Evolutionary conservation across 2,888 invertebrate genomes (phyloP), one percentile per base, ranked within the genome.

Genomic region (Agriotes lineatus): DNA sequence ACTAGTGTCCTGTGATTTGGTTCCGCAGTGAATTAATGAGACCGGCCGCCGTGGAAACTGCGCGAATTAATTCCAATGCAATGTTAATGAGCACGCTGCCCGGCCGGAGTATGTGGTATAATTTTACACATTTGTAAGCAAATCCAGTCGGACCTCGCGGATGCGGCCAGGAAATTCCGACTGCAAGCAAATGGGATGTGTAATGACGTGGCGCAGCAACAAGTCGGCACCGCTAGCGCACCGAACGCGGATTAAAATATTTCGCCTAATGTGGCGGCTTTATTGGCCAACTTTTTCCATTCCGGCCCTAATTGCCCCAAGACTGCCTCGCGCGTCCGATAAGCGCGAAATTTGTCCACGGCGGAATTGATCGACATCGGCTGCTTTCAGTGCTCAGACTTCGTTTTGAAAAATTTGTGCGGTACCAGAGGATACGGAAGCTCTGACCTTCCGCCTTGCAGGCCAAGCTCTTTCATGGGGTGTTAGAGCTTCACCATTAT

Each of bases 91-190:
- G 48, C 48, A 12, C 19, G 9, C 22, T 54, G 54, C 25, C 44
- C 54, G 16, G 22, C 12, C 7, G 1, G 42, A 73, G 63, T 72
- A 70, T 72, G 71, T 69, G 72, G 62, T 56, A 67, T 74, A 74
- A 74, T 75, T 74, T 73, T 75, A 70, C 72, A 74, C 73, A 74
- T 76, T 75, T 75, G 70, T 71, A 74, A 73, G 73, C 74, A 74
- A 75, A 74, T 74, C 68, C 67, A 71, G 73, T 73, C 74, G 72
- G 72, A 65, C 44, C 67, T 68, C 70, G 70, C 73, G 76, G 74
- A 75, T 72, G 70, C 72, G 75, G 74, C 70, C 74, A 75, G 76
- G 74, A 76, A 76, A 74, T 74, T 76, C 74, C 72, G 72, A 75
- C 71, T 72, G 71, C 71, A 72, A 72, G 73, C 75, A 75, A 76